A percentile compares a stretch with the other conserved stretches of the same genome.
These are phyloP conservation scores for Julus scandinavius DNA, from an alignment of 2,888 invertebrate genomes.

Conservation along the genomic window DNA sequence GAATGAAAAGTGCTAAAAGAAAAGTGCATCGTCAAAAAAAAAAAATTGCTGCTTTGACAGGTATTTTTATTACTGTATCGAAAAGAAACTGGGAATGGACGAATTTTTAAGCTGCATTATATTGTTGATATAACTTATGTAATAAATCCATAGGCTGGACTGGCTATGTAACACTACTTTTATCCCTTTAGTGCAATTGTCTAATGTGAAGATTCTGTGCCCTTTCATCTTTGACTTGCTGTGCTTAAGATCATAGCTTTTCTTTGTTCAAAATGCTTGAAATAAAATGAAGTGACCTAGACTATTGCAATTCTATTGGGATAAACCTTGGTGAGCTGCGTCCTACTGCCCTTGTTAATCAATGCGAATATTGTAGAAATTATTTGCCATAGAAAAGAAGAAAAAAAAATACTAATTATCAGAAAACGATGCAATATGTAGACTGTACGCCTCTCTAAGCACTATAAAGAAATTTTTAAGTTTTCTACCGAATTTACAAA, in stretches of 20 bases:
- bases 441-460: not conserved
- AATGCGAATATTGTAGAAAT: not conserved
- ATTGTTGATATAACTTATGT: not conserved
- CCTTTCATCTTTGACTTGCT: not conserved
- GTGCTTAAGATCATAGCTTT: not conserved
- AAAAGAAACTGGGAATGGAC: not conserved
- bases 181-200: not conserved
- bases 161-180: not conserved
- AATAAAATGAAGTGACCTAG: not conserved
- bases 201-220: not conserved
- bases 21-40: slow-evolving; percentile 13
- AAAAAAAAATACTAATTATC: not conserved
- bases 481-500: slow-evolving; percentile 17
- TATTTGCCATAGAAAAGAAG: not conserved
- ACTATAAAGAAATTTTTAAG: not conserved
- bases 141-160: not conserved
- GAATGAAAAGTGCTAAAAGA: slow-evolving; percentile 16
- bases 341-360: not conserved
- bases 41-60: slow-evolving; percentile 25
- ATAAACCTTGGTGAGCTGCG: not conserved
- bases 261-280: not conserved
- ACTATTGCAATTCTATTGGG: not conserved
- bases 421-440: slow-evolving; percentile 35
- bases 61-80: slow-evolving; percentile 22
- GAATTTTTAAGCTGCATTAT: not conserved